phyloP scores from a whole-genome alignment of 2,888 invertebrate genomes.

The Sericinus montela region DNA sequence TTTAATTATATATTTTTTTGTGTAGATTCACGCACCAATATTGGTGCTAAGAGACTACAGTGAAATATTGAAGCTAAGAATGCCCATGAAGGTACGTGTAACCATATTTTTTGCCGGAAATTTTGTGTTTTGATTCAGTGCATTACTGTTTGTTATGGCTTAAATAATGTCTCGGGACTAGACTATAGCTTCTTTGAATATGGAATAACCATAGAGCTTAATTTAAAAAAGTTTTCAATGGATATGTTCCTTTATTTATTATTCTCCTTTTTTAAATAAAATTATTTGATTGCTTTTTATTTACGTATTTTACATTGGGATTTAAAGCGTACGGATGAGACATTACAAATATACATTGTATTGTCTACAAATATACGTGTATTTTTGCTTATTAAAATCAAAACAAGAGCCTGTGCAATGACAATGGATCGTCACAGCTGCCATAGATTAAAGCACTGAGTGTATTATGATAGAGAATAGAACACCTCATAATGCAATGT shows the following conservation, averaged over 20 bases:
- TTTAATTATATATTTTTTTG: not conserved
- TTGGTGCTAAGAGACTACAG: constrained; percentile 91
- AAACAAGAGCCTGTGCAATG: not conserved
- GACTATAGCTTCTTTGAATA: constrained; percentile 3
- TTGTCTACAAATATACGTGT: too few relatives aligned
- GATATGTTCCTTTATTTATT: not conserved
- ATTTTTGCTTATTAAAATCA: too few relatives aligned
- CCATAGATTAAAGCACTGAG: not conserved
- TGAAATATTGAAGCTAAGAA: constrained; percentile 93
- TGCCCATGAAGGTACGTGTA: constrained; percentile 91
- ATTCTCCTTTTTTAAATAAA: too few relatives aligned
- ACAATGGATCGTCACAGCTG: not conserved
- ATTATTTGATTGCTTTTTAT: not conserved
- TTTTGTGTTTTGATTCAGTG: constrained; percentile 2
- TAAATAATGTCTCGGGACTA: constrained; percentile 3
- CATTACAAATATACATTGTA: too few relatives aligned
- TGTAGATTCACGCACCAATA: constrained; percentile 90
- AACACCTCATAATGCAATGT: not conserved
- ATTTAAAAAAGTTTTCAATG: not conserved
- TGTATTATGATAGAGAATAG: not conserved
- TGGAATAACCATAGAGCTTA: not conserved
- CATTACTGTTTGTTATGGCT: constrained; percentile 4
- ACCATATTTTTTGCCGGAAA: not conserved
- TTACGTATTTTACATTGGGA: too few relatives aligned
- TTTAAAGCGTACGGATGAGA: too few relatives aligned